Conservation (phyloP, 64 coral and sea anemone genomes). For the Montipora foliosa region DNA sequence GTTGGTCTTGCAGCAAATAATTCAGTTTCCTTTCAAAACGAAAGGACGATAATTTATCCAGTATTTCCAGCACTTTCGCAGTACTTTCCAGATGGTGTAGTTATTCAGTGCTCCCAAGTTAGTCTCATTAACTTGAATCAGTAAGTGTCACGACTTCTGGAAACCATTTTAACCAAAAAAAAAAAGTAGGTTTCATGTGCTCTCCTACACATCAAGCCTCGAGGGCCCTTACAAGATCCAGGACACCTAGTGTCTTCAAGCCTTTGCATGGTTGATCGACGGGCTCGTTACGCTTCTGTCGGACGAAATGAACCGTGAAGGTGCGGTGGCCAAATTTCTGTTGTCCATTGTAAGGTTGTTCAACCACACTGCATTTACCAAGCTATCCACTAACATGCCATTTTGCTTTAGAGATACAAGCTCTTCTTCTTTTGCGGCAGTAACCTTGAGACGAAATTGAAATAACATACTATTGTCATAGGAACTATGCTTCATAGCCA, state of each 20-base stretch:
- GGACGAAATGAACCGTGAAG: conserved; percentile 22
- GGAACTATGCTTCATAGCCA: not conserved
- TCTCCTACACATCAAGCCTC: conserved; percentile 23
- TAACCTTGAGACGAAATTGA: conserved; percentile 4
- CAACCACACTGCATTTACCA: conserved; percentile 51
- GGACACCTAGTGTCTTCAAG: conserved; percentile 50
- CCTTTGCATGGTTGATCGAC: conserved; percentile 54
- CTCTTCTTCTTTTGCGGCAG: conserved; percentile 24
- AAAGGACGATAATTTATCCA: not conserved
- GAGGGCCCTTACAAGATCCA: conserved; percentile 19
- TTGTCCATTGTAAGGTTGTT: conserved; percentile 28
- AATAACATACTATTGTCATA: conserved; percentile 16
- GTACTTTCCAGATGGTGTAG: not conserved
- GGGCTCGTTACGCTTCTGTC: conserved; percentile 34
- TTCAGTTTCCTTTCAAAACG: not conserved
- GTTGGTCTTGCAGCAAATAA: not conserved
- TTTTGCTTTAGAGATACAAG: not conserved
- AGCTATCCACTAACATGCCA: conserved; percentile 13
- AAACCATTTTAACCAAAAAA: not conserved
- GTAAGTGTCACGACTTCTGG: not conserved
- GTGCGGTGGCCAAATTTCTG: conserved; percentile 48
- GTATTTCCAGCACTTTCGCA: not conserved
- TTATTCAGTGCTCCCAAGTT: not conserved
- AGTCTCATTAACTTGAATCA: conserved; percentile 1
- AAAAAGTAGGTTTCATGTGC: not conserved